Evolutionary conservation across 53 echinoderm and acorn worm genomes (phyloP).

Genomic region (Crossaster papposus): DNA sequence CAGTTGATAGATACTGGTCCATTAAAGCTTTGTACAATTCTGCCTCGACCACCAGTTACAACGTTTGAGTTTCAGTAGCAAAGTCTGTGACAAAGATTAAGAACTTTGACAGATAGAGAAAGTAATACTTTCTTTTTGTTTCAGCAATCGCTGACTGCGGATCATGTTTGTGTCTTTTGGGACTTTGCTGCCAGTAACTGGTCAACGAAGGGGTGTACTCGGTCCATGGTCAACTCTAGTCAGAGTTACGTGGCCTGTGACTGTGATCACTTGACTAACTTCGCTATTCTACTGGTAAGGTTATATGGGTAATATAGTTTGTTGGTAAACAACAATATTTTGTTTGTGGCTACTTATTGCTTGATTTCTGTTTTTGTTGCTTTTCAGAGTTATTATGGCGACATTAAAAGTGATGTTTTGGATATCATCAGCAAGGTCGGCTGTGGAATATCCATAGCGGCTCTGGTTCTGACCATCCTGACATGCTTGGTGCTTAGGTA

Average conservation of each 20-base stretch:
- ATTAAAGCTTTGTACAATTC: no score
- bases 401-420: constrained; percentile 1
- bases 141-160: neutral
- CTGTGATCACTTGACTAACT: constrained; percentile 65
- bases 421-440: constrained; percentile 66
- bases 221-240: neutral
- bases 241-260: neutral
- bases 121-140: neutral
- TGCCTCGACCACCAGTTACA: no score
- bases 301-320: neutral
- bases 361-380: neutral
- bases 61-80: no score
- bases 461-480: constrained; percentile 54
- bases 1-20: no score
- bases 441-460: constrained; percentile 56
- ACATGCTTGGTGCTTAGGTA: constrained; percentile 41
- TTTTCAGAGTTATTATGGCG: constrained; percentile 14
- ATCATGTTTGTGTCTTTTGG: constrained; percentile 33
- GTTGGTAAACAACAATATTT: neutral
- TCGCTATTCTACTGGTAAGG: constrained; percentile 57
- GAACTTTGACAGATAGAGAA: no score
- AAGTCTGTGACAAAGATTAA: no score
- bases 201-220: constrained; percentile 35
- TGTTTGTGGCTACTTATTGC: neutral
- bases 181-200: constrained; percentile 1